Conservation (phyloP, 2,113 vertebrate species). For the Psittacus erithacus region DNA sequence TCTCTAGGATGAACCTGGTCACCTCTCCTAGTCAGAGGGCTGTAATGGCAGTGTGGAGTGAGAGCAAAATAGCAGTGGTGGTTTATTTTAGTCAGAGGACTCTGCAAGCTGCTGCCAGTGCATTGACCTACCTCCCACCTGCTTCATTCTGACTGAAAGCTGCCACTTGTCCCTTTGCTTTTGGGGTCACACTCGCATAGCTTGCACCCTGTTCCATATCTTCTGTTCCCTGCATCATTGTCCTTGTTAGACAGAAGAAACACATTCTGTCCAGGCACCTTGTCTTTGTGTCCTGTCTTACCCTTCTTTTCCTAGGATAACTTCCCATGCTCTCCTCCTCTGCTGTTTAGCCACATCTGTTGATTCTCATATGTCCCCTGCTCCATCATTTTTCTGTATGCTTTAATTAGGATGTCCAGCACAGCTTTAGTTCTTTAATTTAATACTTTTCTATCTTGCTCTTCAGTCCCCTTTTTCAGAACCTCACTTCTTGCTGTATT, state of each 20-base stretch:
- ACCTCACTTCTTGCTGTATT: neutral
- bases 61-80: neutral
- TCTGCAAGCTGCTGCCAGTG: neutral
- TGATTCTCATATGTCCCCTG: neutral
- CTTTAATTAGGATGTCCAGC: neutral
- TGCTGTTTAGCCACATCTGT: neutral
- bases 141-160: neutral
- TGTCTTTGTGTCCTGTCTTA: neutral
- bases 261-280: neutral
- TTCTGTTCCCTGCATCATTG: neutral
- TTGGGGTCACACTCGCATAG: neutral
- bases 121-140: neutral
- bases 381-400: neutral
- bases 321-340: neutral
- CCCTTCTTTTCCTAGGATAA: neutral
- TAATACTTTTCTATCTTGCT: constrained; percentile 8
- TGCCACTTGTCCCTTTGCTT: neutral
- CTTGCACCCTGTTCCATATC: neutral
- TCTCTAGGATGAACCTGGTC: neutral
- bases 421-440: constrained; percentile 34
- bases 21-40: neutral
- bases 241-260: neutral
- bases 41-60: neutral
- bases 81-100: neutral
- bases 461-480: neutral